These are phyloP conservation scores for Pararge aegeria DNA, from an alignment of 1,140 invertebrate genomes.

Conservation along the genomic window DNA sequence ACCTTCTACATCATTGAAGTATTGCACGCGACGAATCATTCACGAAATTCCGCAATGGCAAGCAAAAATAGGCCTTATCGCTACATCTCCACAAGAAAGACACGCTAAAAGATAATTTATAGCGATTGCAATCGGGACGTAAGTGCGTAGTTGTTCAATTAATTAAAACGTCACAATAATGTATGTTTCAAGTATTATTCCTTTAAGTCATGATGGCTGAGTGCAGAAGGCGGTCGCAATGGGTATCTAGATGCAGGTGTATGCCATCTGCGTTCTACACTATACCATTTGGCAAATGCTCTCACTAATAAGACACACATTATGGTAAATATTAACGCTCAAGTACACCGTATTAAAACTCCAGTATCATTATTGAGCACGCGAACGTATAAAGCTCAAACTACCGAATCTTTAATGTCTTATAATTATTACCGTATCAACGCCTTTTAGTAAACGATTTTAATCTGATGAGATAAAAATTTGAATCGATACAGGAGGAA, in stretches of 20 bases:
- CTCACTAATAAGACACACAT: conserved; percentile 26
- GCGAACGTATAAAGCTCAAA: neutral
- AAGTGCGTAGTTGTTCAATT: conserved; percentile 47
- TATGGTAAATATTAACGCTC: conserved; percentile 9
- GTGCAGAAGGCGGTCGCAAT: conserved; percentile 21
- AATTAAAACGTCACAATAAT: conserved; percentile 59
- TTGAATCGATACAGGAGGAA: neutral
- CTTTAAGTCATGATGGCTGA: conserved; percentile 39
- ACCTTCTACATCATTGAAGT: too few relatives aligned
- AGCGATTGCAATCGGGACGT: conserved; percentile 15
- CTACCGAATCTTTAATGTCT: conserved; percentile 3
- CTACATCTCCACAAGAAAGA: conserved; percentile 1
- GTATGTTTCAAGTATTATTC: conserved; percentile 47
- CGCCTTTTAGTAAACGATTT: neutral
- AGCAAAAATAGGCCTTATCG: conserved; percentile 4
- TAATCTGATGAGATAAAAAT: neutral
- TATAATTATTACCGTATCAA: neutral
- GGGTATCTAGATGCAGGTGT: conserved; percentile 68
- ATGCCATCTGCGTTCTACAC: conserved; percentile 44
- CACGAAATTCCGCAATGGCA: neutral
- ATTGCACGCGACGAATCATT: too few relatives aligned
- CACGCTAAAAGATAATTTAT: conserved; percentile 12
- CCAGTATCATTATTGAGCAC: neutral
- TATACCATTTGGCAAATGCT: conserved; percentile 29
- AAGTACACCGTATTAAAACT: neutral